These are phyloP conservation scores for Echiichthys vipera DNA, from an alignment of 2,797 vertebrate genomes.

Conservation along the genomic window DNA sequence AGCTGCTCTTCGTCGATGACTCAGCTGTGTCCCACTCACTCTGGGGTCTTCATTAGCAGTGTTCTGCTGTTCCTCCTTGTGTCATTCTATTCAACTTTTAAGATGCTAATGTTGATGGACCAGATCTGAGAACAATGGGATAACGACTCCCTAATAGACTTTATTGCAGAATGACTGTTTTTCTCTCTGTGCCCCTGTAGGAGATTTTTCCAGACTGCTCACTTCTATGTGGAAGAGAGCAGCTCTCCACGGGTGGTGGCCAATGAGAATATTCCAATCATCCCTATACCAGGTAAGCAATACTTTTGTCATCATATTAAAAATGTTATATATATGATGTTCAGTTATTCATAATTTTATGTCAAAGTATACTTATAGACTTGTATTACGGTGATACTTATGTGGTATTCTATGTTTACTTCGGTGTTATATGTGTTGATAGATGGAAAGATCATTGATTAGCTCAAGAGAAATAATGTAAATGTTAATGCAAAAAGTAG, in stretches of 20 bases:
- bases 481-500: neutral
- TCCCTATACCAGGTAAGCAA: constrained; percentile 94
- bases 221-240: constrained; percentile 99
- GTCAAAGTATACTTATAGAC: neutral
- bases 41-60: constrained; percentile 73
- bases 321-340: neutral
- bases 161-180: constrained; percentile 40
- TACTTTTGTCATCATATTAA: neutral
- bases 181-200: constrained; percentile 82
- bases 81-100: constrained; percentile 57
- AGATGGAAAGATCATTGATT: neutral
- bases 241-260: constrained; percentile 95
- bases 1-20: constrained; percentile 36
- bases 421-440: too few relatives aligned
- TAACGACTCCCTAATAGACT: constrained; percentile 66
- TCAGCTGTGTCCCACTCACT: constrained; percentile 63
- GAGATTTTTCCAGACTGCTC: constrained; percentile 98
- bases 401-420: neutral
- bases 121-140: constrained; percentile 60
- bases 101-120: constrained; percentile 68
- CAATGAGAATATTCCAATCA: constrained; percentile 96
- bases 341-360: neutral
- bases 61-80: constrained; percentile 36
- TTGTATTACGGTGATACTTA: neutral
- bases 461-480: neutral